Evolutionary conservation across 2,888 invertebrate species (phyloP), one percentile per base, ranked within the genome.

Genomic region (Amphiduros pacificus): DNA sequence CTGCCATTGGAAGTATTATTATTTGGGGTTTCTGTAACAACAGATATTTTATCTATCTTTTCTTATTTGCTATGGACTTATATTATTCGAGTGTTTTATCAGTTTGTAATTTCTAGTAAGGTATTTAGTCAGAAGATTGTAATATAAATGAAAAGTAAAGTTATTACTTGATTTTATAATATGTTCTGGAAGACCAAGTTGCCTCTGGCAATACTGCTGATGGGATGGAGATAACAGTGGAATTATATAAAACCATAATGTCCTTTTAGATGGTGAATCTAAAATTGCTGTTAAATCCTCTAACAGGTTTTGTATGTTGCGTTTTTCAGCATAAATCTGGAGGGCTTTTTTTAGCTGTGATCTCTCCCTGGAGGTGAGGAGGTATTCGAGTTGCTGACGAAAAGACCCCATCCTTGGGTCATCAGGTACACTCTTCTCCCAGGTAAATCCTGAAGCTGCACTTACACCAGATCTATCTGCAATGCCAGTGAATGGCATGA

Each of bases 181-280:
- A 20, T 67, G 64, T 55, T 51, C 31, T 2, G 65, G 63, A 20
- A 67, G 53, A 4, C 65, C 67, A 11, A 67, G 61, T n/a, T 31
- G 44, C 28, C 40, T 52, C 60, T 65, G 63, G 51, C 62, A 63
- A 41, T 55, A 59, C 9, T 72, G 69, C 64, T 77, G 77, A 64
- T 82, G 79, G 2, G 68, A 66, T 2, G 66, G 55, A 2, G 74
- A 71, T 52, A 82, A 64, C 24, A 78, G 65, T 2, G 78, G 77
- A 28, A 81, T 64, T 22, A 82, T 75, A 60, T 75, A 74, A 57
- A 73, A 73, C 80, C 81, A 82, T 26, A 82, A 64, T 2, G 76
- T 74, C 55, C 72, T 67, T 63, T 82, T 82, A 48, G 80, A 79
- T 1, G 80, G 78, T 2, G 81, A 80, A 70, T 82, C 78, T 57